These are phyloP conservation scores for Glomeris marginata DNA, from an alignment of 2,888 invertebrate species.

Conservation along the genomic window DNA sequence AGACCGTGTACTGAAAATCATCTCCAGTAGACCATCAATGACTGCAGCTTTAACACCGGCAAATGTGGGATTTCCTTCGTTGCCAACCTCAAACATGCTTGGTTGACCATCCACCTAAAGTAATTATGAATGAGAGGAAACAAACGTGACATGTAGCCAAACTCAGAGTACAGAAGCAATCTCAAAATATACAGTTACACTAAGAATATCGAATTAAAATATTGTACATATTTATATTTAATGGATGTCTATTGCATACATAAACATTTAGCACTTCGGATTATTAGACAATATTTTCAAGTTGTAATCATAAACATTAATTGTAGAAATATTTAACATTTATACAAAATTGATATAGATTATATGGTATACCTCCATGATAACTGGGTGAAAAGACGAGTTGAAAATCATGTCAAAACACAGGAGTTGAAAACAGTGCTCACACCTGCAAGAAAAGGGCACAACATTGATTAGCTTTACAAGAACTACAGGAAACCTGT, in stretches of 20 bases:
- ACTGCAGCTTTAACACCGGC: conserved; percentile 19
- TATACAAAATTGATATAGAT: no score
- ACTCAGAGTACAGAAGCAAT: no score
- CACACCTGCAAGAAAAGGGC: conserved; percentile 20
- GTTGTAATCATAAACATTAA: no score
- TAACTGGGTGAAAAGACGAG: conserved; percentile 25
- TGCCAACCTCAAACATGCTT: conserved; percentile 20
- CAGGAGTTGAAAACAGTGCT: conserved; percentile 28
- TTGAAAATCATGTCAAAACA: conserved; percentile 27
- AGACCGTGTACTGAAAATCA: conserved; percentile 20
- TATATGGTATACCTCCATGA: conserved; percentile 24
- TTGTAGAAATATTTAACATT: no score
- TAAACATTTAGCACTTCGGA: not conserved
- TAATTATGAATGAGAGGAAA: not conserved
- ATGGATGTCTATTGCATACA: no score
- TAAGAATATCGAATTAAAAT: no score
- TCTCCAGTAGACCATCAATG: conserved; percentile 21
- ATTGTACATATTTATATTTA: no score
- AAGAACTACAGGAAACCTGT: not conserved
- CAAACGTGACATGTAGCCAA: not conserved
- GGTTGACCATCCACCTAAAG: conserved; percentile 21
- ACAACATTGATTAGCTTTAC: conserved; percentile 6
- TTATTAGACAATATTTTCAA: not conserved
- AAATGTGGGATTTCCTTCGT: conserved; percentile 18
- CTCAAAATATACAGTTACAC: not conserved